Evolutionary conservation across 2,888 invertebrate species (phyloP).

Genomic region (Choristoneura rosaceana): DNA sequence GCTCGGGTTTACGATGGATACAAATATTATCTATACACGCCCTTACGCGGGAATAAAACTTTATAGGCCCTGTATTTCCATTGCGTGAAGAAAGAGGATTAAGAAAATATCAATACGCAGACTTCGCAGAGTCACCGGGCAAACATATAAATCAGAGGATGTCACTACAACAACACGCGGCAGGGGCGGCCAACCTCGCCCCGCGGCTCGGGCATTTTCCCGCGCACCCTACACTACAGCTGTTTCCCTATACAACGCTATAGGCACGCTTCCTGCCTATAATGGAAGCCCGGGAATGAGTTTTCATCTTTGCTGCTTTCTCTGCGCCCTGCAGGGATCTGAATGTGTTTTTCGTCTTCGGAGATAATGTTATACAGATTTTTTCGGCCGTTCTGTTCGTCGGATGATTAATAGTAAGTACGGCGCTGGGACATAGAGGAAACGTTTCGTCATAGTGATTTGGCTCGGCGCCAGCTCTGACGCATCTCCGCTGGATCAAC

Average conservation of each 20-base stretch:
- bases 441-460: constrained; percentile 61
- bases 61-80: constrained; percentile 27
- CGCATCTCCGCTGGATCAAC: constrained; percentile 45
- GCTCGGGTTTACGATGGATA: constrained; percentile 23
- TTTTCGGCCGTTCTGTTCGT: constrained; percentile 27
- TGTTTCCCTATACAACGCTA: constrained; percentile 66
- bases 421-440: constrained; percentile 43
- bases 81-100: constrained; percentile 24
- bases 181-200: constrained; percentile 62
- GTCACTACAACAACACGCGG: constrained; percentile 70
- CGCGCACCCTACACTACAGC: constrained; percentile 69
- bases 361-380: constrained; percentile 25
- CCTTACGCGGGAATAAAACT: constrained; percentile 24
- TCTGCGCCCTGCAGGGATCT: constrained; percentile 45
- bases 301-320: constrained; percentile 62
- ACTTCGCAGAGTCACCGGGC: constrained; percentile 62
- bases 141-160: constrained; percentile 71
- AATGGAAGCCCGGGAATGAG: constrained; percentile 62
- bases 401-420: constrained; percentile 34
- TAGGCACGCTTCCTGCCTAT: constrained; percentile 60
- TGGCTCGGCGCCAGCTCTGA: constrained; percentile 65
- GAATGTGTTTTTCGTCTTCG: constrained; percentile 20
- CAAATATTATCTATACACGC: constrained; percentile 34
- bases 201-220: constrained; percentile 63
- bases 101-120: constrained; percentile 41